Conservation (phyloP, 2,888 invertebrate species). For the Cephus spinipes region DNA sequence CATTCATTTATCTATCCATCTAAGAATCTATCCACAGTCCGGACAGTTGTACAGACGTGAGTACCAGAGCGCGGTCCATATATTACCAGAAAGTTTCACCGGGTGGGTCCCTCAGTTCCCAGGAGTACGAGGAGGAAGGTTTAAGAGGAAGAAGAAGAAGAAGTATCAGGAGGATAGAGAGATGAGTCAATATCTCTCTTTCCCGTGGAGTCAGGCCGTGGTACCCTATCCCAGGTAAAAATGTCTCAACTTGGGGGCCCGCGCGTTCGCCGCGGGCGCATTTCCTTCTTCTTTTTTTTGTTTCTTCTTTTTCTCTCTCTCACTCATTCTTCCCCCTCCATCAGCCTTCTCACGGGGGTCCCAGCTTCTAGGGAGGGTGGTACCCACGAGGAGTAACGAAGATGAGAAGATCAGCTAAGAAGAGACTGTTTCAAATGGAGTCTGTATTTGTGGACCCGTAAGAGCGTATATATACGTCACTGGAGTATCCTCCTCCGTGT, state of each 20-base stretch:
- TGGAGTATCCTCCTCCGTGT: background rate
- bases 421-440: background rate
- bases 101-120: constrained; percentile 1
- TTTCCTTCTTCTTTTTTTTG: constrained; percentile 34
- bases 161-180: constrained; percentile 25
- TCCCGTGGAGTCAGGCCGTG: constrained; percentile 31
- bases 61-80: constrained; percentile 39
- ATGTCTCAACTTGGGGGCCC: constrained; percentile 58
- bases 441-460: background rate
- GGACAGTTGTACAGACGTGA: constrained; percentile 1
- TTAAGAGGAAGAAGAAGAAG: constrained; percentile 5
- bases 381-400: constrained; percentile 7
- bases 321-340: constrained; percentile 24
- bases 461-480: background rate
- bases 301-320: constrained; percentile 19
- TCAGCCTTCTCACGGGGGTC: constrained; percentile 14
- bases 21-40: background rate
- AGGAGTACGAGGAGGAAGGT: constrained; percentile 16
- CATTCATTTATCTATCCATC: background rate
- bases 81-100: constrained; percentile 46
- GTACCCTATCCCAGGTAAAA: constrained; percentile 49
- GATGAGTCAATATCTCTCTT: constrained; percentile 54
- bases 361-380: background rate
- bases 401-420: constrained; percentile 7
- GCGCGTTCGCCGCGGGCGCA: constrained; percentile 22